Percentiles rank a stretch among this genome's conserved stretches.
These are phyloP conservation scores for Takifugu bimaculatus DNA, from an alignment of 2,113 vertebrate genomes.

Conservation along the genomic window DNA sequence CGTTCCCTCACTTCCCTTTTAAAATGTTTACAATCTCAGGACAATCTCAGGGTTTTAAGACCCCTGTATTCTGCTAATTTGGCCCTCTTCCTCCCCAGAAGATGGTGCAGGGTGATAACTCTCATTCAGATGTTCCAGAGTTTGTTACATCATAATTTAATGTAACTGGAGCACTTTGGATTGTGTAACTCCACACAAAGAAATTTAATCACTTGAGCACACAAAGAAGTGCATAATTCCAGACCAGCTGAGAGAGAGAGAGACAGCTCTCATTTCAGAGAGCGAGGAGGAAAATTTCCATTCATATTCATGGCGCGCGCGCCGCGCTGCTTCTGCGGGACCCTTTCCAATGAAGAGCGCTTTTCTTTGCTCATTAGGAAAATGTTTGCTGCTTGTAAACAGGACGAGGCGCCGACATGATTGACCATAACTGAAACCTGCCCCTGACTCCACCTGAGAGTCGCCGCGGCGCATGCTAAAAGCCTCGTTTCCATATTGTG, in stretches of 20 bases:
- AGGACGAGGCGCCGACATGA: slow-evolving; percentile 13
- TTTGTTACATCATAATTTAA: too few species aligned
- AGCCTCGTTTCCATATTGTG: not conserved
- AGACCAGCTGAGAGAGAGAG: slow-evolving; percentile 4
- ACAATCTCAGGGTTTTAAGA: too few species aligned
- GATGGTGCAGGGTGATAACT: not conserved
- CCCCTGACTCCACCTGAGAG: slow-evolving; percentile 13
- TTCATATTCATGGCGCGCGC: slow-evolving; percentile 23
- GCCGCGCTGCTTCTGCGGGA: slow-evolving; percentile 25
- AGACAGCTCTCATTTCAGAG: not conserved
- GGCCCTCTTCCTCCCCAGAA: too few species aligned
- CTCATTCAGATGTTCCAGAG: too few species aligned
- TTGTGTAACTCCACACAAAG: not conserved
- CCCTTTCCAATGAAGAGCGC: not conserved
- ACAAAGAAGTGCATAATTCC: not conserved
- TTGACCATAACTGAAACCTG: slow-evolving; percentile 16
- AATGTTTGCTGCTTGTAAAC: slow-evolving; percentile 23
- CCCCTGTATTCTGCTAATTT: too few species aligned
- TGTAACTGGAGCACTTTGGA: not conserved
- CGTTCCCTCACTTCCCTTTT: too few species aligned
- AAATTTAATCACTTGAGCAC: slow-evolving; percentile 17
- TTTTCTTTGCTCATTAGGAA: slow-evolving; percentile 38
- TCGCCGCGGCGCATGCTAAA: not conserved
- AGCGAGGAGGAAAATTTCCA: not conserved
- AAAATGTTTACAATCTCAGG: too few species aligned